phyloP scores from a whole-genome alignment of 2,888 invertebrate genomes.

The Acrocyrtus sp. region DNA sequence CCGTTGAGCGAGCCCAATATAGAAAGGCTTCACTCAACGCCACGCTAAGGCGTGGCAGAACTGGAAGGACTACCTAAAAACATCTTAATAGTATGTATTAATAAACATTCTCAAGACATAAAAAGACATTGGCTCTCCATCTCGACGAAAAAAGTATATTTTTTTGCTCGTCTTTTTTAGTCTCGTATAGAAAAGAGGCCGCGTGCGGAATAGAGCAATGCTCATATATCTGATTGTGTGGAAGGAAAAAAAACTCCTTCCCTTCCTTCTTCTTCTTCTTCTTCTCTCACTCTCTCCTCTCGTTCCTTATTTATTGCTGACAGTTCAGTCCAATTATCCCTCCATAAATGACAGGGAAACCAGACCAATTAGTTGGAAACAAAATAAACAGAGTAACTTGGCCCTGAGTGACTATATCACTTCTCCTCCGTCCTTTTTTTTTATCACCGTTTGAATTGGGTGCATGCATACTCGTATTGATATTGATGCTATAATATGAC shows the following conservation, averaged over 20 bases:
- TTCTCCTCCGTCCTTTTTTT: no score
- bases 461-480: constrained; percentile 21
- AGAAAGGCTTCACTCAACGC: background rate
- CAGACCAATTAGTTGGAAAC: constrained; percentile 57
- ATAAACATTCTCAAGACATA: background rate
- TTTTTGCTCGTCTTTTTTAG: no score
- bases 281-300: constrained; percentile 37
- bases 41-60: background rate
- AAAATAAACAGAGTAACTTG: constrained; percentile 53
- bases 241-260: no score
- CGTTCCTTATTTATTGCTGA: constrained; percentile 56
- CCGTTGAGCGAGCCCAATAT: background rate
- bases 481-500: constrained; percentile 49
- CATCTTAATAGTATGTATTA: background rate
- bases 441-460: constrained; percentile 4
- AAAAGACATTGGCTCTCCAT: no score
- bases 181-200: no score
- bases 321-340: constrained; percentile 56
- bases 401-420: constrained; percentile 52
- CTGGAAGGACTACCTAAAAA: no score
- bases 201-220: no score
- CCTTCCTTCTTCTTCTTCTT: no score
- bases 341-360: constrained; percentile 59
- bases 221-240: background rate
- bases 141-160: no score